Base-by-base conservation (phyloP, 2,888 invertebrate genomes). In the Lacanobia wlatinum region DNA sequence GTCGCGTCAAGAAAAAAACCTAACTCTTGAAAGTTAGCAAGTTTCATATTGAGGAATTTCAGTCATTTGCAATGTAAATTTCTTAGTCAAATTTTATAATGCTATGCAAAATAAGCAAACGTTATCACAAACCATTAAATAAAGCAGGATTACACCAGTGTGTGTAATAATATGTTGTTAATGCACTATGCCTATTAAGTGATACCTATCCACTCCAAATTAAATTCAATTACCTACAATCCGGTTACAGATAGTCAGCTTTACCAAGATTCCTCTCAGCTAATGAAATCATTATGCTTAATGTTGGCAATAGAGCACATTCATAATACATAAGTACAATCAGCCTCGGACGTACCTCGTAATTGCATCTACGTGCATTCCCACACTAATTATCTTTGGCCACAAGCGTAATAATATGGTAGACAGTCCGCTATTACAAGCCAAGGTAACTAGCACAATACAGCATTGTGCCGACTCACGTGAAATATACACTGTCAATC, bases 341-440 rank as follows among this genome's bases (percentile, higher is more conserved):
- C 83, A 78, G 74, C 76, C 73, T 78, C 83, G 80, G 84, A 89
- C 88, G 86, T 87, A 82, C 83, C 75, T 79, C 74, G 84, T 93
- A 93, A 94, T 94, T 92, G 92, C 92, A 92, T 92, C 89, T 93
- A 90, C 91, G 89, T 93, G 92, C 93, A 94, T 93, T 93, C 90
- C 90, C 88, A 89, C 88, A 88, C 90, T 92, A 92, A 94, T 94
- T 94, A 94, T 92, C 89, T 91, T 90, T 90, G 87, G 87, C 90
- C 91, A 90, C 93, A 91, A 92, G 89, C 90, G 90, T 91, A 92
- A 93, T 92, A 92, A 91, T 89, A 89, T 84, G 87, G 86, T 87
- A 73, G 87, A 87, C 87, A 85, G 87, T 86, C 84, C 78, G 78
- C 89, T 85, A 90, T 92, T 92, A 92, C 86, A 78, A 56, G 76